Percentiles rank a stretch among this genome's conserved stretches.
These are phyloP conservation scores for Zingel zingel DNA, from an alignment of 2,113 vertebrate genomes.

Conservation along the genomic window DNA sequence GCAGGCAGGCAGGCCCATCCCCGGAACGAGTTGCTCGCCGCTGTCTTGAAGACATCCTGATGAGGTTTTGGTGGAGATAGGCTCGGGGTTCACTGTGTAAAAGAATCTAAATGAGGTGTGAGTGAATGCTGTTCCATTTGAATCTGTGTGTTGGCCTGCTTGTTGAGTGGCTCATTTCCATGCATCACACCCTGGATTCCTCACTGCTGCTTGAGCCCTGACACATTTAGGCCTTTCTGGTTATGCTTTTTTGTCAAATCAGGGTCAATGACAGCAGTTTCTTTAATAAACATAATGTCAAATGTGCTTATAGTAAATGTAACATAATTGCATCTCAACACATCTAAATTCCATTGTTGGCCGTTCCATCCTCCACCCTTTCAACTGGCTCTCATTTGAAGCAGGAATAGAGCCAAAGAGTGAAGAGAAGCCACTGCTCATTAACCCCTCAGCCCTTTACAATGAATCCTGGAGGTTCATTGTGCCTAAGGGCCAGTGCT, in stretches of 20 bases:
- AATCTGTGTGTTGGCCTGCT: constrained; percentile 28
- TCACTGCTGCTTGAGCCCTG: neutral
- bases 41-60: constrained; percentile 48
- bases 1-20: constrained; percentile 37
- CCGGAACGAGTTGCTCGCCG: constrained; percentile 51
- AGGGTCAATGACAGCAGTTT: constrained; percentile 10
- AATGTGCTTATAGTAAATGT: constrained; percentile 23
- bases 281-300: constrained; percentile 2
- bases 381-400: constrained; percentile 84
- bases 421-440: constrained; percentile 91
- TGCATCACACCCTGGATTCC: constrained; percentile 41
- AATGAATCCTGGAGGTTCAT: constrained; percentile 92
- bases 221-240: constrained; percentile 2
- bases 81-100: constrained; percentile 54
- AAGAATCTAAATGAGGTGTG: constrained; percentile 66
- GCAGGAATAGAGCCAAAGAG: constrained; percentile 90
- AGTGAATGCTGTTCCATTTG: constrained; percentile 54
- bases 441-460: constrained; percentile 96
- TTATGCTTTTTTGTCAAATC: constrained; percentile 13
- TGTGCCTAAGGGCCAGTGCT: constrained; percentile 92
- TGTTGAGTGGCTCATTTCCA: constrained; percentile 64
- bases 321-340: constrained; percentile 12
- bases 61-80: constrained; percentile 55
- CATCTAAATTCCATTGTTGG: constrained; percentile 70
- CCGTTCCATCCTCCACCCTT: constrained; percentile 85